Base-by-base conservation (phyloP, 2,888 invertebrate genomes). In the Diaprepes abbreviatus region DNA sequence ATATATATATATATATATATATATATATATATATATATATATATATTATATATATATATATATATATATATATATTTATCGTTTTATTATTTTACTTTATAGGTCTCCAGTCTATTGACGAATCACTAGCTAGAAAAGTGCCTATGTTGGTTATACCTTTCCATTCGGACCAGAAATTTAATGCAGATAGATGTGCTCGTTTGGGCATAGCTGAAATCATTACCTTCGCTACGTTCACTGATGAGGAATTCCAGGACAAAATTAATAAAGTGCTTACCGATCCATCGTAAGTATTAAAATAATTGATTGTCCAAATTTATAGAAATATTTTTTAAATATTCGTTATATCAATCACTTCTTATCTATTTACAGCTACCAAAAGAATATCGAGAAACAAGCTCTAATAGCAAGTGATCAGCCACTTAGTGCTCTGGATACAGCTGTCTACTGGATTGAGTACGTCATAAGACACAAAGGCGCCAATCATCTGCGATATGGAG, bases 381-480 rank as follows among this genome's bases (percentile, higher is more conserved):
- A 74, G 33, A 70, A 68, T 16, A 71, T 75, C 10, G 52, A 70
- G 16, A 74, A 73, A 50, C 62, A 76, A 16, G 48, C 62, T n/a
- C 60, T 58, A 5, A 75, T 78, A 35, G 74, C 75, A 2, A 52
- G 43, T 21, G 79, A 79, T 66, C 75, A 79, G 35, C 77, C 76
- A n/a, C 67, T 75, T 31, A 62, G 72, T 24, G 71, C 75, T 2
- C 57, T 79, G 43, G 77, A 79, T 12, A 78, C 74, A 60, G 77
- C 79, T 6, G 72, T 79, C 16, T 79, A 74, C 74, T 78, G 78
- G 78, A 79, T 79, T 31, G 78, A 79, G 67, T 79, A 79, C 67
- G 79, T 79, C 7, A 54, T 79, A 3, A 71, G 78, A 6, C 78
- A 79, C 54, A 64, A 79, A 16, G 79, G 79, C 10, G 78, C 79